phyloP scores from a whole-genome alignment of 2,797 vertebrate species.

The Gymnocypris eckloni region DNA sequence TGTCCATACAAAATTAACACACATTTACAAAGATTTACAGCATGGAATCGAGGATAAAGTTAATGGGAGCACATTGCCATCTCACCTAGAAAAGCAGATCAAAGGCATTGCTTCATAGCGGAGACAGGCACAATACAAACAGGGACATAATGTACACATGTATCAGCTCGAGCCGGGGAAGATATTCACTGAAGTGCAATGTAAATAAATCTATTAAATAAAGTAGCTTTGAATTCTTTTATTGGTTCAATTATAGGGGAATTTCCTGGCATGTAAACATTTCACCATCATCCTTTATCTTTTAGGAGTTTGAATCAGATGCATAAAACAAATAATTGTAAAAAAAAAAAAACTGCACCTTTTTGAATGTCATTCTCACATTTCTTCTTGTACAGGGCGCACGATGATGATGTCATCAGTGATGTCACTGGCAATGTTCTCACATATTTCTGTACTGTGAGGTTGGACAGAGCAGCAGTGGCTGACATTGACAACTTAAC shows the following conservation, averaged over 20 bases:
- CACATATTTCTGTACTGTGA: constrained; percentile 39
- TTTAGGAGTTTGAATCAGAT: constrained; percentile 31
- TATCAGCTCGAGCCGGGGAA: constrained; percentile 57
- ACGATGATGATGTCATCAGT: constrained; percentile 56
- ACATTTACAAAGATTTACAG: constrained; percentile 96
- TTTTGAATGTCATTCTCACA: constrained; percentile 52
- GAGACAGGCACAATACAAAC: constrained; percentile 70
- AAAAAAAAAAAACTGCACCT: constrained; percentile 55
- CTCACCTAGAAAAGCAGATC: constrained; percentile 75
- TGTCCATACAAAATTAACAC: constrained; percentile 83
- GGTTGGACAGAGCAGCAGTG: constrained; percentile 63
- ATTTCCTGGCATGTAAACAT: constrained; percentile 5
- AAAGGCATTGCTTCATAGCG: constrained; percentile 75
- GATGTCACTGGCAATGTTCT: constrained; percentile 60
- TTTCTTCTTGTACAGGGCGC: constrained; percentile 59
- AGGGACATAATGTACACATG: constrained; percentile 67
- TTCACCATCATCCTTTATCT: not conserved
- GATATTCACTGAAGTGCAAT: constrained; percentile 65
- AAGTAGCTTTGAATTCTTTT: constrained; percentile 64
- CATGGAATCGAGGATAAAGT: constrained; percentile 80
- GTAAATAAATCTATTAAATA: constrained; percentile 68
- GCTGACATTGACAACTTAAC: constrained; percentile 61
- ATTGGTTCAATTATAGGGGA: constrained; percentile 69
- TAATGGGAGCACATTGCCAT: constrained; percentile 65
- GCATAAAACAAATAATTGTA: constrained; percentile 55